phyloP scores from a whole-genome alignment of 2,888 invertebrate species.

The Julus scandinavius region DNA sequence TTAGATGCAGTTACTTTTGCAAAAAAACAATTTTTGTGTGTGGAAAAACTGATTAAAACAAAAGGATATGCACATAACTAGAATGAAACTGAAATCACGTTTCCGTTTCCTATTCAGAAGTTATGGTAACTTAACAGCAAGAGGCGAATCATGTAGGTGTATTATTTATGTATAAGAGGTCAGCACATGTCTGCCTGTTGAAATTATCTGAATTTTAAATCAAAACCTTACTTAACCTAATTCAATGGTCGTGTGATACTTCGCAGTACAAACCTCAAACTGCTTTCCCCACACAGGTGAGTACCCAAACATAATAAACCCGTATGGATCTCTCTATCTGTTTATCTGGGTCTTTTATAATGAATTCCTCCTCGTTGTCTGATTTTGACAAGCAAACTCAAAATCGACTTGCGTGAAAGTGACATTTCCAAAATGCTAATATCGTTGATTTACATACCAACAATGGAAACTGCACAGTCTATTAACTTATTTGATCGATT shows the following conservation, averaged over 20 bases:
- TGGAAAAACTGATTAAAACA: no score
- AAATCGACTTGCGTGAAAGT: background rate
- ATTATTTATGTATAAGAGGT: background rate
- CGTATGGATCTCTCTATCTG: background rate
- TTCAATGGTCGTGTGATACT: constrained; percentile 7
- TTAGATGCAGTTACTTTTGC: no score
- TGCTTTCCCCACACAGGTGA: constrained; percentile 37
- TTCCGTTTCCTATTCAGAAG: background rate
- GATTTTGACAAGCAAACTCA: background rate
- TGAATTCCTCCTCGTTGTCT: constrained; percentile 23
- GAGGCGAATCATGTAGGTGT: background rate
- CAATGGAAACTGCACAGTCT: constrained; percentile 19
- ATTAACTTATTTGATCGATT: background rate
- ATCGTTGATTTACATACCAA: background rate
- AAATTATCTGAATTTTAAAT: background rate
- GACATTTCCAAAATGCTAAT: constrained; percentile 26
- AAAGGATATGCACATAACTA: no score
- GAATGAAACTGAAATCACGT: background rate
- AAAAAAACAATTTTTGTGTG: no score
- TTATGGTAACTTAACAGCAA: background rate
- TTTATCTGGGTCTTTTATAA: background rate
- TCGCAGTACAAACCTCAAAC: constrained; percentile 3
- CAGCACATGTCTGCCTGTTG: background rate
- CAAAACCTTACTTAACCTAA: constrained; percentile 39
- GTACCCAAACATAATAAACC: background rate